phyloP scores from a whole-genome alignment of 2,888 invertebrate species.

The Candidula unifasciata region DNA sequence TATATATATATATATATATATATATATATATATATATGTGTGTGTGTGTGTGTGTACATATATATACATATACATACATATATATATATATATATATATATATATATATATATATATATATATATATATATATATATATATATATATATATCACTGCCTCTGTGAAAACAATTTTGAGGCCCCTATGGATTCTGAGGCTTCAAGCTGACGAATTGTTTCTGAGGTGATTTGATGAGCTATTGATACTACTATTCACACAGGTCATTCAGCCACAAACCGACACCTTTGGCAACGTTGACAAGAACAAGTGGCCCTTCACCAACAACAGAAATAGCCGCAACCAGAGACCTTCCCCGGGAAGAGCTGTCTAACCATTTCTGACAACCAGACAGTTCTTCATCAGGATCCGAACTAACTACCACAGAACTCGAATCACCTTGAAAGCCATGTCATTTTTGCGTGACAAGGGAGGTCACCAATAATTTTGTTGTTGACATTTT shows the following conservation, averaged over 20 bases:
- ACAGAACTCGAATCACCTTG: no score
- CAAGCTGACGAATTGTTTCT: no score
- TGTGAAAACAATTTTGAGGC: no score
- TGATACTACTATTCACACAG: not conserved
- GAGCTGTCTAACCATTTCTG: not conserved
- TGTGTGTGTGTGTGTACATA: no score
- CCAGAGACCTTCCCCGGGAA: not conserved
- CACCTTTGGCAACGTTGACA: conserved; percentile 32
- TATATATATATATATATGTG: no score
- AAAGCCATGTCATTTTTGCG: not conserved
- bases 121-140: conserved; percentile 12
- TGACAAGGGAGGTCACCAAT: not conserved
- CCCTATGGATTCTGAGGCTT: no score
- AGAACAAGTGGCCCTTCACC: conserved; percentile 38
- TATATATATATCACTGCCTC: not conserved
- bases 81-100: conserved; percentile 1
- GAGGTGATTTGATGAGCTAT: no score
- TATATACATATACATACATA: no score
- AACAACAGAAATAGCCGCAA: conserved; percentile 27
- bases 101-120: conserved; percentile 11
- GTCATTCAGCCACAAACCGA: conserved; percentile 36
- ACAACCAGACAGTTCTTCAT: not conserved
- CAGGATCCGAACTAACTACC: not conserved
- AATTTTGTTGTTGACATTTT: no score
- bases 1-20: no score